Conservation (phyloP, 2,113 vertebrate species). For the Stigmatopora argus region DNA sequence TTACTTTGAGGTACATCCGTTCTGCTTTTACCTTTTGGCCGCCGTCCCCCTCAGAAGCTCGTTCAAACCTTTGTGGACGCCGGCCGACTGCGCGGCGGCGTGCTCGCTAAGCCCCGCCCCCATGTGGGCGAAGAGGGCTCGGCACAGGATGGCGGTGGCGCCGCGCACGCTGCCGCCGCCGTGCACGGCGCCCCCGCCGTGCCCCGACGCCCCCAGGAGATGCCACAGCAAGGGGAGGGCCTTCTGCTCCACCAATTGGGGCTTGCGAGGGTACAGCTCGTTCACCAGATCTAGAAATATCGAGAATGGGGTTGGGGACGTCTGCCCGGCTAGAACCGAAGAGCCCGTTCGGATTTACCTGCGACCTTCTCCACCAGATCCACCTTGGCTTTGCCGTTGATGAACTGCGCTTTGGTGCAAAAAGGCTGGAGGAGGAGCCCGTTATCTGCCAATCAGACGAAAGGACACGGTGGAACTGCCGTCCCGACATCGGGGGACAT, state of each 20-base stretch:
- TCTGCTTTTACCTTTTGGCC: slow-evolving; percentile 32
- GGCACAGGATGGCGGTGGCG: slow-evolving; percentile 77
- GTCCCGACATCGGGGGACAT: too few species aligned
- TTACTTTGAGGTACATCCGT: slow-evolving; percentile 21
- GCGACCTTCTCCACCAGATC: slow-evolving; percentile 88
- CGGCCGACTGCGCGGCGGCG: slow-evolving; percentile 74
- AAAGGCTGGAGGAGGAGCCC: slow-evolving; percentile 86
- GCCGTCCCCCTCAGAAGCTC: slow-evolving; percentile 70
- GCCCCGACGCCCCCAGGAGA: slow-evolving; percentile 76
- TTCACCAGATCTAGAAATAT: slow-evolving; percentile 74
- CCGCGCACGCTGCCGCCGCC: slow-evolving; percentile 73
- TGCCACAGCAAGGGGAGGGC: slow-evolving; percentile 83
- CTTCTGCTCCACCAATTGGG: slow-evolving; percentile 83
- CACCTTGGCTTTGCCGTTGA: slow-evolving; percentile 89
- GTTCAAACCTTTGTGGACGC: slow-evolving; percentile 74
- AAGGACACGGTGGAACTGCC: neutral
- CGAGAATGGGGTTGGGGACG: neutral
- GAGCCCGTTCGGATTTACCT: slow-evolving; percentile 64
- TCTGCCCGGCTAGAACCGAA: neutral
- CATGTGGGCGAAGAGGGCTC: slow-evolving; percentile 81
- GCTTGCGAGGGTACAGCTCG: slow-evolving; percentile 82
- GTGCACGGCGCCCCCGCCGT: slow-evolving; percentile 72
- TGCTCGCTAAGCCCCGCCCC: slow-evolving; percentile 71
- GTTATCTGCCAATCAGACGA: slow-evolving; percentile 75
- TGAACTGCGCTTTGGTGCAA: slow-evolving; percentile 90